Percentiles rank a stretch among this genome's conserved stretches.
These are phyloP conservation scores for Stomatorhinus walkeri DNA, from an alignment of 2,797 vertebrate genomes.

Conservation along the genomic window DNA sequence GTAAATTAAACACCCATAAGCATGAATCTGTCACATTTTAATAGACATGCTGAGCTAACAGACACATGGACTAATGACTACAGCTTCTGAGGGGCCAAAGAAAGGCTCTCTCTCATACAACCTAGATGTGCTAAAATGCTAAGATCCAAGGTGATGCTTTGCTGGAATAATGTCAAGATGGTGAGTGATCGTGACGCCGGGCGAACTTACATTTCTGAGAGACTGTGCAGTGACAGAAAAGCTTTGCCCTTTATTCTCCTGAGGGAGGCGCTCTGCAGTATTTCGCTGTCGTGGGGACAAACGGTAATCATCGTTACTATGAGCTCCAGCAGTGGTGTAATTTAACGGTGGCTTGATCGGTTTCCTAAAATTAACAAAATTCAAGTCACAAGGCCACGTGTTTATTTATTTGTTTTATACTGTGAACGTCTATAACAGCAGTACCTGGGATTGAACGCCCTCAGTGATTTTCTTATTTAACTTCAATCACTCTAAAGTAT, in stretches of 20 bases:
- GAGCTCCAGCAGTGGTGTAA: neutral
- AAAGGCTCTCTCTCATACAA: neutral
- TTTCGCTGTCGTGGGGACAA: slow-evolving; percentile 48
- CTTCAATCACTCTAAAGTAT: neutral
- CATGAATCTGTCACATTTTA: neutral
- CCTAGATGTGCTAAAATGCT: neutral
- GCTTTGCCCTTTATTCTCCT: slow-evolving; percentile 52
- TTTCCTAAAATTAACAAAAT: neutral
- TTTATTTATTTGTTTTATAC: neutral
- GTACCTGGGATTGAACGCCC: neutral
- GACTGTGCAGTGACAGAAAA: slow-evolving; percentile 56
- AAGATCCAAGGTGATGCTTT: neutral
- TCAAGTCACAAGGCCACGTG: neutral
- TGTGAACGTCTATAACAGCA: neutral
- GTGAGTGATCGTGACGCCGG: slow-evolving; percentile 15
- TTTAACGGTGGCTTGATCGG: neutral
- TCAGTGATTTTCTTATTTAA: neutral
- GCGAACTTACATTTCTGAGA: slow-evolving; percentile 59
- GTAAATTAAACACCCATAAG: neutral
- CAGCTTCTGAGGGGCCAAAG: neutral
- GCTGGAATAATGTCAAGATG: neutral
- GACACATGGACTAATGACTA: neutral
- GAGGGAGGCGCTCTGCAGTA: slow-evolving; percentile 59
- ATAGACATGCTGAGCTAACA: neutral
- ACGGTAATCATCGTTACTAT: neutral